phyloP scores from a whole-genome alignment of 2,888 invertebrate species.

The Proisotoma minuta region DNA sequence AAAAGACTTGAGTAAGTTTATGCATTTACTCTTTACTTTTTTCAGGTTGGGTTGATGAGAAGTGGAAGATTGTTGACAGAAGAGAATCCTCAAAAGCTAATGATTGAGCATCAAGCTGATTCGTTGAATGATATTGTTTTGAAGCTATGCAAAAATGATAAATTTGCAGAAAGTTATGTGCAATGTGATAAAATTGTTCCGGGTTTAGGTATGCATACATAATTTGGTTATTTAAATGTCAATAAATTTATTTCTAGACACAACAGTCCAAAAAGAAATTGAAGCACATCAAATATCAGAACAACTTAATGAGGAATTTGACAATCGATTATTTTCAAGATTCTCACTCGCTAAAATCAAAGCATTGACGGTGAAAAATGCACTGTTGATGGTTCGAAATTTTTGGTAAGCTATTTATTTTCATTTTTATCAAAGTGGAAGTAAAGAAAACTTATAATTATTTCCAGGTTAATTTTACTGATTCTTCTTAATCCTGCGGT shows the following conservation, averaged over 20 bases:
- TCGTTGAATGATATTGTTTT: constrained; percentile 1
- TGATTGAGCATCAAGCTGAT: neutral
- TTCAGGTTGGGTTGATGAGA: neutral
- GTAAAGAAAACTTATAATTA: no score
- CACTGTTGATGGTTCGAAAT: neutral
- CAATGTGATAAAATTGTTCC: neutral
- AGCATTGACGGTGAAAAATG: neutral
- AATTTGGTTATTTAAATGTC: neutral
- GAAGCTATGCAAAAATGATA: constrained; percentile 2
- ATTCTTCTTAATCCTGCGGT: neutral
- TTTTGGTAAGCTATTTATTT: neutral
- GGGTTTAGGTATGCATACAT: neutral
- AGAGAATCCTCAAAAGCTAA: constrained; percentile 1
- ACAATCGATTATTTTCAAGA: neutral
- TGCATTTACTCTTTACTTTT: neutral
- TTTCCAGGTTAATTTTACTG: neutral
- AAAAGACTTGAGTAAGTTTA: neutral
- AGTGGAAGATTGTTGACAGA: neutral
- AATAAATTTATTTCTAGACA: neutral
- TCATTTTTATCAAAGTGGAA: neutral
- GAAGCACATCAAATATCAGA: neutral
- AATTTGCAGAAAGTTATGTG: neutral
- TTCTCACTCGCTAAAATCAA: neutral
- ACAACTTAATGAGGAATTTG: neutral
- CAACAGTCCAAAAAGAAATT: neutral